These are phyloP conservation scores for Papilio aristodemus DNA, from an alignment of 1,140 invertebrate genomes.

Conservation along the genomic window DNA sequence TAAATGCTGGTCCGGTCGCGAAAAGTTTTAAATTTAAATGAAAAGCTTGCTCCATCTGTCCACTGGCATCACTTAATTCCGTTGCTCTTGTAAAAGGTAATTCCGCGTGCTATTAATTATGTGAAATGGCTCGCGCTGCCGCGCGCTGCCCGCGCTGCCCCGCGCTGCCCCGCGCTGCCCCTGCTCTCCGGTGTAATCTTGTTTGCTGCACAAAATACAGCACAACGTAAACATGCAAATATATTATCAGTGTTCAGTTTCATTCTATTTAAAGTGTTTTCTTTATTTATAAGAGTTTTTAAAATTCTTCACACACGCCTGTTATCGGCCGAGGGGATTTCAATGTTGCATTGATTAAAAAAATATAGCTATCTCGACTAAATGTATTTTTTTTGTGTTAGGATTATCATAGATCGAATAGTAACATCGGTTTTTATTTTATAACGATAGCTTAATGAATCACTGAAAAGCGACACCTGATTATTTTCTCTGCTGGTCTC, in stretches of 20 bases:
- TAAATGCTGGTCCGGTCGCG: background rate
- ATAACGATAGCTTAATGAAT: too few species aligned
- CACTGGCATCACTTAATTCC: slow-evolving; percentile 29
- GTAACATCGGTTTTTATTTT: too few species aligned
- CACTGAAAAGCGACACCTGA: too few species aligned
- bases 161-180: background rate
- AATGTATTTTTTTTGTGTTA: too few species aligned
- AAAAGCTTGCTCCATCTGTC: slow-evolving; percentile 15
- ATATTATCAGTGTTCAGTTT: background rate
- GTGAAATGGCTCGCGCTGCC: slow-evolving; percentile 7
- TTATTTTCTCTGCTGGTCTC: too few species aligned
- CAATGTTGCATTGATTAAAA: too few species aligned
- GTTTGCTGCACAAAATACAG: slow-evolving; percentile 23
- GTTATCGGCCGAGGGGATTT: too few species aligned
- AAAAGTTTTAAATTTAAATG: slow-evolving; percentile 24
- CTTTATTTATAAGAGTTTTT: background rate
- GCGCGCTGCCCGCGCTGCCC: background rate
- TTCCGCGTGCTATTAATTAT: slow-evolving; percentile 30
- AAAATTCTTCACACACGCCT: background rate
- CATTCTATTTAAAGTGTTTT: background rate
- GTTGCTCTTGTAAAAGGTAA: slow-evolving; percentile 28
- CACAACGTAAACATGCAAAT: background rate
- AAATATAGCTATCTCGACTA: too few species aligned
- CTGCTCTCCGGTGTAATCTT: background rate
- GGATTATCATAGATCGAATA: too few species aligned